Evolutionary conservation across 1,140 invertebrate species (phyloP), one percentile per base, ranked within the genome.

Genomic region (Campoletis sonorensis): DNA sequence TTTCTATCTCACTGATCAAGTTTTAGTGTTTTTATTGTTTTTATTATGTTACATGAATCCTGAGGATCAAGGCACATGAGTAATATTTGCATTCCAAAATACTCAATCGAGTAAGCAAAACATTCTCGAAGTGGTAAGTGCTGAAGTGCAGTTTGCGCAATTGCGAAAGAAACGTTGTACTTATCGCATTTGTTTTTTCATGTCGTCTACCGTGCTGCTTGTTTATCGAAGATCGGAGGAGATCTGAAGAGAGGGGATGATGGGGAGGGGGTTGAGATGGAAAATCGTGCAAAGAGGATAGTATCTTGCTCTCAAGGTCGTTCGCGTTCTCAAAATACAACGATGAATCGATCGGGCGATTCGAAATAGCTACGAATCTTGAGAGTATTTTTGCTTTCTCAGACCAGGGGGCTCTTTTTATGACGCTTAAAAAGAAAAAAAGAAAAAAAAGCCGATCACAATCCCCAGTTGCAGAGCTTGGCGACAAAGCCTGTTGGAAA

Each of bases 291-390:
- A 45, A 40, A 72, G 70, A 45, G 67, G 54, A 76, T 18, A 15
- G 18, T 23, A 67, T 84, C 51, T 23, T 81, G 79, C 79, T 15
- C 79, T 16, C 83, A 87, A 87, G 86, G 86, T 87, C 84, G 77
- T 27, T 54, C 26, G 30, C 8, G 67, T 54, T 84, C 83, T 81
- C 82, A 82, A 86, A 87, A 87, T 87, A 87, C 73, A 2, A 27
- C 58, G 30, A 61, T 51, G 82, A 84, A 84, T 86, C 83, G 79
- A 86, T 85, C 81, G 76, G 67, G 45, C 78, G 82, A 49, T 83
- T 84, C 64, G 81, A 85, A 87, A 84, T 86, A 87, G 84, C 79
- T 61, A 26, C 76, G 37, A 23, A 45, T 72, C 37, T 72, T 23
- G 70, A 37, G 70, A 45, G 70, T 72, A 72, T 72, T 72, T 72